phyloP scores from a whole-genome alignment of 2,888 invertebrate species.

The Bhutanitis thaidina region DNA sequence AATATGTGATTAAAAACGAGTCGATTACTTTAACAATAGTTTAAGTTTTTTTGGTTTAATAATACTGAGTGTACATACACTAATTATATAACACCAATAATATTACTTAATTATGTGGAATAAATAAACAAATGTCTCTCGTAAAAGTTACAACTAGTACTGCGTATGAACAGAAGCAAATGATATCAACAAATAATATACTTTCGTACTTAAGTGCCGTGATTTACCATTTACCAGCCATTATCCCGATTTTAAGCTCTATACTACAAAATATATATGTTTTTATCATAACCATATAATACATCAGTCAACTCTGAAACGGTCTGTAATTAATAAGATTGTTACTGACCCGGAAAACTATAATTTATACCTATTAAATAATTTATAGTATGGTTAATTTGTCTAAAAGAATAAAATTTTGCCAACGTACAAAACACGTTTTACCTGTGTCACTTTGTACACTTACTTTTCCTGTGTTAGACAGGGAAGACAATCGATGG shows the following conservation, averaged over 20 bases:
- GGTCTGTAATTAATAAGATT: conserved; percentile 13
- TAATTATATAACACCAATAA: too few species aligned
- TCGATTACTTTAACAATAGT: neutral
- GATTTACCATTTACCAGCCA: neutral
- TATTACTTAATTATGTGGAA: neutral
- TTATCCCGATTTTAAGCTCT: neutral
- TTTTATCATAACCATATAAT: neutral
- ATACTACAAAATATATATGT: too few species aligned
- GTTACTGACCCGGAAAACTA: conserved; percentile 16
- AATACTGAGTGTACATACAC: neutral
- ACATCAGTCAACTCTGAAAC: conserved; percentile 1
- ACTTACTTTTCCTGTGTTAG: neutral
- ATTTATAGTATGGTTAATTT: conserved; percentile 16
- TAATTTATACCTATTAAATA: conserved; percentile 11
- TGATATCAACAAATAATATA: conserved; percentile 2
- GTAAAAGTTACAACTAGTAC: neutral
- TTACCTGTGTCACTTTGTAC: conserved; percentile 8
- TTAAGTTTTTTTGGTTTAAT: neutral
- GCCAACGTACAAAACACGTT: conserved; percentile 11
- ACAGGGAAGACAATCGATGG: conserved; percentile 3
- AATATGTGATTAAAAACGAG: neutral
- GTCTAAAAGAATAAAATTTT: conserved; percentile 4
- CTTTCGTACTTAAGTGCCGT: conserved; percentile 3
- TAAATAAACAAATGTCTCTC: neutral
- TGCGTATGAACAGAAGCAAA: neutral